Base-by-base conservation (phyloP, 2,113 vertebrate genomes). In the Cnemophilus loriae region DNA sequence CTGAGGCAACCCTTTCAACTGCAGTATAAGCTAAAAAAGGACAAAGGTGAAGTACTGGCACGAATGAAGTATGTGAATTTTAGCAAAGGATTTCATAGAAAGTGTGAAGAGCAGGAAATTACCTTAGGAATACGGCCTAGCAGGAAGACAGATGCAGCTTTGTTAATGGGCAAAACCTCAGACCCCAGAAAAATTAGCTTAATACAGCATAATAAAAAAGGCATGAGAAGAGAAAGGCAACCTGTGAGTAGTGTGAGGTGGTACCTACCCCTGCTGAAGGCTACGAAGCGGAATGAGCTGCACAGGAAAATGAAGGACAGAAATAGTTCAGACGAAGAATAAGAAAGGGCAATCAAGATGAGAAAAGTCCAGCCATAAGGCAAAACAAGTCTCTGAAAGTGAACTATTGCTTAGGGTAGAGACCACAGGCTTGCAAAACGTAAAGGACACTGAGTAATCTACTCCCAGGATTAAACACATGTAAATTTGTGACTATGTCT, bases 231-330 rank as follows among this genome's bases (percentile, higher is more conserved):
- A 26, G 32, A 65, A 64, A 89, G 35, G 63, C 7, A 63, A 59
- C 33, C 22, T 59, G 33, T 32, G 32, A 33, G 23, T 32, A 70
- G 35, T 0, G 0, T 61, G 41, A 81, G 28, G 42, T 16, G 39
- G 11, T 49, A 44, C n/a, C n/a, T 53, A 63, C 5, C 35, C 15
- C 16, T 65, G 0, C 37, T 4, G 3, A 78, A 69, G 56, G 55
- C 46, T 46, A 49, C 11, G 74, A 77, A 78, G 17, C 17, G 12
- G 16, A 84, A 67, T 49, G 12, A 42, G 37, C 41, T 73, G 24
- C 19, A 70, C n/a, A 57, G 37, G 64, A 30, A 76, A 81, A 84
- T 14, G 4, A n/a, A 80, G 14, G 39, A 69, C 23, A 50, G n/a
- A 77, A 71, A 56, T 4, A n/a, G 9, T 47, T 53, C 35, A 53